Evolutionary conservation across 1,140 invertebrate genomes (phyloP), one percentile per base, ranked within the genome.

Genomic region (Nixonia krombeini): DNA sequence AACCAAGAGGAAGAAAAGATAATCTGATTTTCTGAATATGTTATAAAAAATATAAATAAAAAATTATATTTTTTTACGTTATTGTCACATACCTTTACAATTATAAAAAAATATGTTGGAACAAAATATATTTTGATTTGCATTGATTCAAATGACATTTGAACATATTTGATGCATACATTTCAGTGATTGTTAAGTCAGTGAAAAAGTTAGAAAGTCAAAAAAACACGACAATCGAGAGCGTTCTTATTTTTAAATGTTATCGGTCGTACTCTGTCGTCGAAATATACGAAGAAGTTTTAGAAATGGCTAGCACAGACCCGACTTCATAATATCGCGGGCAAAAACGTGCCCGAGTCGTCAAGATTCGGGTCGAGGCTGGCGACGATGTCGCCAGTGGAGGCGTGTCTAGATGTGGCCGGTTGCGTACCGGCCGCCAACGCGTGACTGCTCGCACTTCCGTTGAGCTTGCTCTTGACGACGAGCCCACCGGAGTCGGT

Each of bases 301-400:
- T 80, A 85, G 61, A 84, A 83, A 72, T 85, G 78, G 75, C 82
- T 84, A 72, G 78, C 80, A 70, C 76, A 82, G 42, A 81, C 70
- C 67, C 76, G 77, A 70, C 75, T 84, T 85, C 84, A 85, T 71
- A 85, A 80, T 64, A 90, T 90, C 45, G 89, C 89, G 33, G 89
- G 89, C 53, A 91, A 76, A 75, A 90, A 91, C 13, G 88, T 90
- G 41, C 89, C 89, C 13, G 89, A 90, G 75, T 91, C 89, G 70
- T 90, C 88, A 47, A 89, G 83, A 74, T 87, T 88, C 25, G 86
- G 86, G 72, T 90, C 88, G 50, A 87, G 73, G 46, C 81, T 86
- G 42, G 80, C 79, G 55, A 85, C 82, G 47, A 85, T 85, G 52
- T 85, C 82, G 25, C 83, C 82, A 17, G 83, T 85, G 15, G 84